Base-by-base conservation (phyloP, 1,140 invertebrate species). In the Copidosoma floridanum region DNA sequence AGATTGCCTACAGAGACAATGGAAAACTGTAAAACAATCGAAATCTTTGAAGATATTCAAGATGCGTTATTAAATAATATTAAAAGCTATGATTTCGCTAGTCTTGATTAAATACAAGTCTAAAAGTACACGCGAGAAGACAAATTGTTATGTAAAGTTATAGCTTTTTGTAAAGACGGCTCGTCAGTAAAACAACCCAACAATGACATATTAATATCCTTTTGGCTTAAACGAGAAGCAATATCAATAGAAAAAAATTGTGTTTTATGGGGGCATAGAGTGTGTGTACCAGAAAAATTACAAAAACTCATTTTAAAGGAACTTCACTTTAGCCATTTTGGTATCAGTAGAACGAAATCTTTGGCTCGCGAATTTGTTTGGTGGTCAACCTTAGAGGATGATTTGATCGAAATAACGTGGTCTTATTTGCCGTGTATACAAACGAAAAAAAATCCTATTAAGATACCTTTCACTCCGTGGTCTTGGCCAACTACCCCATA, bases 341-440 rank as follows among this genome's bases (percentile, higher is more conserved):
- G 63, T 12, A 51, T 63, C 8, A 18, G 12, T 5, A 63, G 51
- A 32, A 53, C 57, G 44, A 64, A 64, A 41, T 32, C 43, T 6
- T 2, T 61, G 12, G 44, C 62, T 11, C 32, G 62, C 10, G 20
- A 11, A 10, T 52, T 40, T 48, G 5, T 56, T 3, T 51, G 27
- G 48, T 51, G 27, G 48, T 29, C 29, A 2, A 23, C 12, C n/a
- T 3, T 51, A 2, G 29, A 51, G 14, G 5, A 47, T 3, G 43
- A 44, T 40, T 40, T 40, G 10, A 16, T 14, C 11, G 16, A 40
- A 14, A n/a, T 40, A n/a, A 16, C n/a, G 5, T 14, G 16, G 16
- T 40, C 38, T 14, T 40, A 16, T 40, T 10, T 14, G n/a, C 11
- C 5, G 7, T 40, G 38, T 16, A 10, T 0, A 40, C 38, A 40